Evolutionary conservation across 1,140 invertebrate species (phyloP).

Genomic region (Drosophila neocordata): DNA sequence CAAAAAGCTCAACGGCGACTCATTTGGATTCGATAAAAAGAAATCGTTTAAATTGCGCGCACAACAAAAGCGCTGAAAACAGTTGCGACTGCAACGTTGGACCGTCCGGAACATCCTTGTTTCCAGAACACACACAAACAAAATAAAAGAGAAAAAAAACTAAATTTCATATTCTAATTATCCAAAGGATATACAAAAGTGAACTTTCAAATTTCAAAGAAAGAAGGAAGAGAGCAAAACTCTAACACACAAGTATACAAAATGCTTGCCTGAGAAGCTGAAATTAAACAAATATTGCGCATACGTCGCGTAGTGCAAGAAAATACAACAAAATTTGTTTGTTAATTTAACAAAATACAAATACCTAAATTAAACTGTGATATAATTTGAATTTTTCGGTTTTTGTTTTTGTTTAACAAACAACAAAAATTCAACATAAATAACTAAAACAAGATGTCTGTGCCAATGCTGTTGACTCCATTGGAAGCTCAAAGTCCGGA

Average conservation of each 20-base stretch:
- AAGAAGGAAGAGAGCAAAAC: no score
- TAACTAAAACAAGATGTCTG: conserved; percentile 48
- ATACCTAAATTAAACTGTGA: conserved; percentile 59
- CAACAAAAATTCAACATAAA: background rate
- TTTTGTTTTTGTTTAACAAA: conserved; percentile 27
- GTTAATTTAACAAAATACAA: conserved; percentile 7
- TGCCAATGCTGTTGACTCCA: conserved; percentile 65
- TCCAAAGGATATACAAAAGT: conserved; percentile 38
- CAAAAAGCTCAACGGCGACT: conserved; percentile 56
- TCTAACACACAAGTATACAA: conserved; percentile 32
- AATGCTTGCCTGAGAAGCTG: conserved; percentile 58
- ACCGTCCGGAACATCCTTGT: conserved; percentile 55
- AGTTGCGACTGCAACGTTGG: conserved; percentile 75
- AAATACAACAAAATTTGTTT: conserved; percentile 1
- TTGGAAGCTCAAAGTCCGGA: conserved; percentile 58
- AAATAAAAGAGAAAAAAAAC: conserved; percentile 9
- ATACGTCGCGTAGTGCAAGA: conserved; percentile 66
- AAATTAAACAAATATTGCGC: conserved; percentile 46
- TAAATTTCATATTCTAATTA: background rate
- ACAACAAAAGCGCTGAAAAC: conserved; percentile 70
- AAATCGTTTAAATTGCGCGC: conserved; percentile 80
- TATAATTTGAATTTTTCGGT: conserved; percentile 51
- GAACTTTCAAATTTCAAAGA: background rate
- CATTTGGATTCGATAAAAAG: conserved; percentile 69
- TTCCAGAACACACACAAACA: background rate